A percentile compares a stretch with the other conserved stretches of the same genome.
Evolutionary conservation across 53 echinoderm and acorn worm species (phyloP).

Genomic region (Holothuria leucospilota): DNA sequence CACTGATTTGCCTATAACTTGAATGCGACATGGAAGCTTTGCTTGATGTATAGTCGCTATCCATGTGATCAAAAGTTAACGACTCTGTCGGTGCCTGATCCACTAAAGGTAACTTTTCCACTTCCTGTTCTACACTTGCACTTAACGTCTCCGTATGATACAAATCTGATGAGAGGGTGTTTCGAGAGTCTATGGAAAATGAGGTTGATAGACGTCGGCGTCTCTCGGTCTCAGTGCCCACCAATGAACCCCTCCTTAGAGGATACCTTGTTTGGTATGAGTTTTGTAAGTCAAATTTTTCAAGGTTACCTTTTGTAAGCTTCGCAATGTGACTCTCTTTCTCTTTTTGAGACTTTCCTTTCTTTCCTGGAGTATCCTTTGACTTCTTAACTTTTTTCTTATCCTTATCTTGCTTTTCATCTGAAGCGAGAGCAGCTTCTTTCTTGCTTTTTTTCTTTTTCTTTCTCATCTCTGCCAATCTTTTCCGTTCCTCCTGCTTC

Average conservation of each 20-base stretch:
- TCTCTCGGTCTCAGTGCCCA: background rate
- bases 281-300: conserved; percentile 52
- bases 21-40: too few relatives aligned
- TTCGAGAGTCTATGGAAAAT: background rate
- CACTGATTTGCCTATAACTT: conserved; percentile 1
- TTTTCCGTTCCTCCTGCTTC: conserved; percentile 39
- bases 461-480: conserved; percentile 46
- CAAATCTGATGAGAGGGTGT: too few relatives aligned
- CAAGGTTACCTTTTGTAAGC: conserved; percentile 69
- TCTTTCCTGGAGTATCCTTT: background rate
- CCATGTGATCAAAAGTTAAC: too few relatives aligned
- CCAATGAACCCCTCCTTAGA: background rate
- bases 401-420: conserved; percentile 31
- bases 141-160: too few relatives aligned
- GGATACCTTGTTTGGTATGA: background rate
- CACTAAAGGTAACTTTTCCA: too few relatives aligned
- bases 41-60: too few relatives aligned
- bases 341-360: background rate
- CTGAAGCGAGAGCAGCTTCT: background rate
- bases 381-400: background rate
- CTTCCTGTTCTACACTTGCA: too few relatives aligned
- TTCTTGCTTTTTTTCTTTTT: conserved; percentile 35
- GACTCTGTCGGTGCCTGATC: too few relatives aligned
- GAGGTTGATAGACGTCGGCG: background rate
- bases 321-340: conserved; percentile 46